Evolutionary conservation across 2,888 invertebrate species (phyloP).

Genomic region (Lasioglossum zephyrum): DNA sequence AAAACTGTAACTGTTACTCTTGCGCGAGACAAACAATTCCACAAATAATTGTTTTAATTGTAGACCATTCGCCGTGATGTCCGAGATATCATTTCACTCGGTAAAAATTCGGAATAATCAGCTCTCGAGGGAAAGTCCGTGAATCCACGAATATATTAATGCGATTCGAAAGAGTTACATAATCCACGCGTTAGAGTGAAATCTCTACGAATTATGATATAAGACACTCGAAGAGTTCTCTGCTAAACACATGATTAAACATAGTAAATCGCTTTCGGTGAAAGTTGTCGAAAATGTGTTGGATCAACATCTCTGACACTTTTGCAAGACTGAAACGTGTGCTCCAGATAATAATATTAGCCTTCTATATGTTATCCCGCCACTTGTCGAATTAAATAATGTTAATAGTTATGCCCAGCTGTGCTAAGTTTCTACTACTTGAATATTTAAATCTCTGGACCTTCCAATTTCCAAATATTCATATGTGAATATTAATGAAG

Average conservation of each 20-base stretch:
- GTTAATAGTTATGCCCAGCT: no score
- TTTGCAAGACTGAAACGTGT: neutral
- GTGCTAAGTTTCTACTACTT: no score
- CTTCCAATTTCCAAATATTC: no score
- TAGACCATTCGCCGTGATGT: neutral
- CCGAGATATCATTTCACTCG: neutral
- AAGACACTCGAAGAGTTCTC: neutral
- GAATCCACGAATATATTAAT: no score
- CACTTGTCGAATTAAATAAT: no score
- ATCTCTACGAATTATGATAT: slow-evolving; percentile 23
- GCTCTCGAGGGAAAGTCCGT: neutral
- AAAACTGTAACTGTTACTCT: neutral
- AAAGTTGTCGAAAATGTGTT: neutral
- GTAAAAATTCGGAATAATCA: neutral
- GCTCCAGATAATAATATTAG: neutral
- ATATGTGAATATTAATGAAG: no score
- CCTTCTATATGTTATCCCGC: no score
- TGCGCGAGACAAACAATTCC: no score
- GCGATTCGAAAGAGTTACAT: slow-evolving; percentile 6
- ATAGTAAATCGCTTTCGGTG: neutral
- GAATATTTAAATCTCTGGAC: no score
- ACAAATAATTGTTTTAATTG: neutral
- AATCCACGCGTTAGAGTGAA: slow-evolving; percentile 15
- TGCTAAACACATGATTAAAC: neutral
- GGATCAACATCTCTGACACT: neutral